These are phyloP conservation scores for Tamias sibiricus DNA, from an alignment of 2,113 vertebrate species.

Conservation along the genomic window DNA sequence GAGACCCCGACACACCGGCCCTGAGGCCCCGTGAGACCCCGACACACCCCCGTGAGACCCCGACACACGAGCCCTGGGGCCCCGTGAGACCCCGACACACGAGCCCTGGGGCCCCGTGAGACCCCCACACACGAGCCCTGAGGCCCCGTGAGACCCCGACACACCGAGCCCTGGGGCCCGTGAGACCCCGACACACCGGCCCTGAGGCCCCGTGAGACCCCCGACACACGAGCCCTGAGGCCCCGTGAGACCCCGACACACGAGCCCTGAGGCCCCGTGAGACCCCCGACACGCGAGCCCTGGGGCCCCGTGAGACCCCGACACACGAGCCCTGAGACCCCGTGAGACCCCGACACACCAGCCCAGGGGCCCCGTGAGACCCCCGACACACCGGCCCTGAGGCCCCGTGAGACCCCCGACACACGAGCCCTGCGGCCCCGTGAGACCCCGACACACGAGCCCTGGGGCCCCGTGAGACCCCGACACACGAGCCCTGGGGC, in stretches of 20 bases:
- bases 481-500: fast-evolving
- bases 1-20: neutral
- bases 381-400: too few relatives aligned
- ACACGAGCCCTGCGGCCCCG: too few relatives aligned
- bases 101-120: too few relatives aligned
- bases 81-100: neutral
- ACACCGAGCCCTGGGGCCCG: fast-evolving
- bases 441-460: neutral
- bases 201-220: neutral
- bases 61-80: too few relatives aligned
- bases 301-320: neutral
- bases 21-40: too few relatives aligned
- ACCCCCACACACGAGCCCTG: too few relatives aligned
- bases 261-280: too few relatives aligned
- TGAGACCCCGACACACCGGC: too few relatives aligned
- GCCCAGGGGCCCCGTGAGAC: too few relatives aligned
- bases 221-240: too few relatives aligned
- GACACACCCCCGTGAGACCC: neutral
- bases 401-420: neutral
- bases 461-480: neutral
- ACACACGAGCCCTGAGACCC: too few relatives aligned
- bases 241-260: neutral
- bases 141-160: neutral
- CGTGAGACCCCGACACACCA: neutral
- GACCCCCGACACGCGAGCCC: too few relatives aligned